Conservation (phyloP, 2,113 vertebrate species). For the Pseudorasbora parva region DNA sequence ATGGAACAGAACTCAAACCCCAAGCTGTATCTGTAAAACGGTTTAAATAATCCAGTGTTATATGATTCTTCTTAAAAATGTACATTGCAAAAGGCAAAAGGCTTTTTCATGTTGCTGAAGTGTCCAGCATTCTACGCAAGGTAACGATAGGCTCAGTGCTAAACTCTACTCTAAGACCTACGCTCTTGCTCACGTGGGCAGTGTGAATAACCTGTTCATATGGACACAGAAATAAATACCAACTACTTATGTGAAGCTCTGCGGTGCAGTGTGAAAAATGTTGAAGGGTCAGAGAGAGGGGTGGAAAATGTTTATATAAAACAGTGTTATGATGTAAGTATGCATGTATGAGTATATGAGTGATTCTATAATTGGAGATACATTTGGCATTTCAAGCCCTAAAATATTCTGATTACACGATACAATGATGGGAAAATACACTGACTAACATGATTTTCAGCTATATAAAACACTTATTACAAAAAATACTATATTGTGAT, state of each 20-base stretch:
- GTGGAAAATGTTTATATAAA: constrained; percentile 3
- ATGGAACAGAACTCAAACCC: not conserved
- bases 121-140: not conserved
- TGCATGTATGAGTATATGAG: too few species aligned
- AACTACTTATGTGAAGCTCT: not conserved
- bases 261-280: not conserved
- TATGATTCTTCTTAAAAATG: not conserved
- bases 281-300: not conserved
- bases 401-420: too few species aligned
- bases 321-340: not conserved
- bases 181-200: not conserved
- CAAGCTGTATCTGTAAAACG: not conserved
- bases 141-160: not conserved
- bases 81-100: not conserved
- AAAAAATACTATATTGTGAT: too few species aligned
- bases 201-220: constrained; percentile 9
- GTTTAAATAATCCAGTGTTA: not conserved
- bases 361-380: too few species aligned
- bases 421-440: too few species aligned
- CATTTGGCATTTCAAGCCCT: too few species aligned
- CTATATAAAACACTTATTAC: too few species aligned
- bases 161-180: not conserved
- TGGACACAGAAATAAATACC: not conserved
- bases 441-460: too few species aligned
- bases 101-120: not conserved